Conservation (phyloP, 2,797 vertebrate species). For the Danio choprae region DNA sequence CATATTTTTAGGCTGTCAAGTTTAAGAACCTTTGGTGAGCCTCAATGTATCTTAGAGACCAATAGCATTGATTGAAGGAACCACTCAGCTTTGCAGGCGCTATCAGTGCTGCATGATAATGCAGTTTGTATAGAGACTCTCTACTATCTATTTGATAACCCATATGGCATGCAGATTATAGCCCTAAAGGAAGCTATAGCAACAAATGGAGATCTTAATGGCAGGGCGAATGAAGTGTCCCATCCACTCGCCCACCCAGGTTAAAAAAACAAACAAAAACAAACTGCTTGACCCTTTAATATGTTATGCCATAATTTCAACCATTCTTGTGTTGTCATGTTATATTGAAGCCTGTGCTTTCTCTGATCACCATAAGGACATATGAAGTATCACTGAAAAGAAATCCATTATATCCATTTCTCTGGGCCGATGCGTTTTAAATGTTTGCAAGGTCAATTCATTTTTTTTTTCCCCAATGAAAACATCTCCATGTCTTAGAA, state of each 20-base stretch:
- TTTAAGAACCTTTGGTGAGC: slow-evolving; percentile 37
- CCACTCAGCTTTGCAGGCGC: slow-evolving; percentile 42
- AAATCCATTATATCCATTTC: slow-evolving; percentile 27
- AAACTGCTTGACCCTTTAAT: slow-evolving; percentile 11
- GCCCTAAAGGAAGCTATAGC: slow-evolving; percentile 43
- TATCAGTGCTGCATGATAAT: slow-evolving; percentile 59
- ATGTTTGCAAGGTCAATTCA: neutral
- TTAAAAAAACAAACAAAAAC: too few relatives aligned
- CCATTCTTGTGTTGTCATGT: slow-evolving; percentile 27
- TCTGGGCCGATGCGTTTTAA: slow-evolving; percentile 20
- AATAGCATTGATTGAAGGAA: slow-evolving; percentile 54
- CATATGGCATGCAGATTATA: slow-evolving; percentile 17
- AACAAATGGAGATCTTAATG: slow-evolving; percentile 35
- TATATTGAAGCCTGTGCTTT: slow-evolving; percentile 38
- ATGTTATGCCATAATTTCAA: neutral
- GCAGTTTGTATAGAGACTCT: slow-evolving; percentile 46
- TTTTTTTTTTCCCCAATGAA: too few relatives aligned
- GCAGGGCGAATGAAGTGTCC: slow-evolving; percentile 30
- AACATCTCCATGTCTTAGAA: too few relatives aligned
- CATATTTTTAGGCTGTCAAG: neutral
- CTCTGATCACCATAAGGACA: slow-evolving; percentile 29
- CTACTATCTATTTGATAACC: slow-evolving; percentile 37
- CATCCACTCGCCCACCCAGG: slow-evolving; percentile 30
- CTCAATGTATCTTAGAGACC: slow-evolving; percentile 35
- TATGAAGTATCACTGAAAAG: slow-evolving; percentile 34